Percentiles rank a stretch among this genome's conserved stretches.
phyloP scores from a whole-genome alignment of 2,113 vertebrate genomes.

The Otis tarda region DNA sequence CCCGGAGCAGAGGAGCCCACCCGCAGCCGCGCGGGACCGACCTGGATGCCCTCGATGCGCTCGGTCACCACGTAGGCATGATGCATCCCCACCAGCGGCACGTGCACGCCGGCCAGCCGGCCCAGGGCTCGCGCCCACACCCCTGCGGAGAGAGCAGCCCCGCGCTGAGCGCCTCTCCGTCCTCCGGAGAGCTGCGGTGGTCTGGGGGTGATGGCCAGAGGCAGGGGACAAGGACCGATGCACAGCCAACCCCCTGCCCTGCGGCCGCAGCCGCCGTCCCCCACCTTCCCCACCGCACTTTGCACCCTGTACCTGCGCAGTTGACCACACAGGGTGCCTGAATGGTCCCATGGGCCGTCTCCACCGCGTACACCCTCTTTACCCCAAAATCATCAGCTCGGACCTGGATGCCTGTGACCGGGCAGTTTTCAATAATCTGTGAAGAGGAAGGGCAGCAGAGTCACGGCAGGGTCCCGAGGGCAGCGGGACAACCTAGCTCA shows the following conservation, averaged over 20 bases:
- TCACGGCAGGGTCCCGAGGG: neutral
- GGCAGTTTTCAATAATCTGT: conserved; percentile 95
- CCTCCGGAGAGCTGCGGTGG: rapidly evolving
- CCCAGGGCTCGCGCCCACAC: conserved; percentile 91
- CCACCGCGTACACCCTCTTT: conserved; percentile 84
- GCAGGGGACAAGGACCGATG: rapidly evolving
- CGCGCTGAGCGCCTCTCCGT: neutral
- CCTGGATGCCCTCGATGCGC: conserved; percentile 96
- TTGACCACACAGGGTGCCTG: conserved; percentile 91
- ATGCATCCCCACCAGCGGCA: conserved; percentile 93
- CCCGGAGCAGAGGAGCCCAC: neutral
- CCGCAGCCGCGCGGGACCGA: neutral
- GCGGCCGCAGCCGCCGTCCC: rapidly evolving
- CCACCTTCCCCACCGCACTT: rapidly evolving
- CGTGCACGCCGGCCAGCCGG: conserved; percentile 88
- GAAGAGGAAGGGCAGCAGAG: neutral
- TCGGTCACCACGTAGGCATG: conserved; percentile 96
- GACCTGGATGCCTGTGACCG: conserved; percentile 87
- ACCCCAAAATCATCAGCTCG: conserved; percentile 83
- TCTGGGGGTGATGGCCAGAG: neutral
- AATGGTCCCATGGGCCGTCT: conserved; percentile 85
- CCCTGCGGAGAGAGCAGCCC: conserved; percentile 69
- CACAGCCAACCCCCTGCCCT: rapidly evolving
- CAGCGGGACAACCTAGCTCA: rapidly evolving
- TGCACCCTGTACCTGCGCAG: conserved; percentile 82